Base-by-base conservation (phyloP, 2,888 invertebrate species). In the Linhomoeus sp. region DNA sequence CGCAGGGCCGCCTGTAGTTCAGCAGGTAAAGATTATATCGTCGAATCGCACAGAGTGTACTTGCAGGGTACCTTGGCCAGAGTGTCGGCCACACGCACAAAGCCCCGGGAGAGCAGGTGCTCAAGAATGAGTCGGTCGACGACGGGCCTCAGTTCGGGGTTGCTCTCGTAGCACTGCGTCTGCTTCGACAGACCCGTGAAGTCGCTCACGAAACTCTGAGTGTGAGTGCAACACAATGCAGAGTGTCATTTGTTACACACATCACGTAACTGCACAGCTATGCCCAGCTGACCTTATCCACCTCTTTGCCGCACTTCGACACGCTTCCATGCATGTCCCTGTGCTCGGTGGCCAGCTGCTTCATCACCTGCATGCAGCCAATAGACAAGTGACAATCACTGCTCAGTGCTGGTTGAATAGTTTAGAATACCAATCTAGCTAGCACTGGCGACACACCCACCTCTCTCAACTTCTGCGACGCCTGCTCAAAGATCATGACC, bases 281-380 rank as follows among this genome's bases (percentile, higher is more conserved):
- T 17, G 14, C 17, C 17, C 43, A 19, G 46, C 45, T 62, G 58
- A 75, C 75, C 59, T 86, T 77, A 66, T 97, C 94, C 56, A 97
- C 84, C 1, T 85, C 81, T 71, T 92, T 94, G 45, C 94, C 94
- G 43, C 92, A 85, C 73, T 86, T 82, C 0, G 92, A 92, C 3
- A 77, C 75, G 5, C 77, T 75, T 54, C 77, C 75, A 62, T 87
- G 86, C 19, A 84, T 70, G 50, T 74, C 74, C 55, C 83, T 73
- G 62, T 85, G 84, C 68, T 88, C 87, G 14, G 2, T 17, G 33
- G 35, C 29, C 23, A 49, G 12, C 17, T 41, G 12, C 3, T 17
- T 20, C 26, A 39, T 9, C 12, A 29, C 29, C 29, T 29, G 29
- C 12, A n/a, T n/a, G n/a, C n/a, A n/a, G n/a, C n/a, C n/a, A n/a